Percentiles rank a stretch among this genome's conserved stretches.
Conservation (phyloP, 1,140 invertebrate species). For the Galendromus occidentalis region DNA sequence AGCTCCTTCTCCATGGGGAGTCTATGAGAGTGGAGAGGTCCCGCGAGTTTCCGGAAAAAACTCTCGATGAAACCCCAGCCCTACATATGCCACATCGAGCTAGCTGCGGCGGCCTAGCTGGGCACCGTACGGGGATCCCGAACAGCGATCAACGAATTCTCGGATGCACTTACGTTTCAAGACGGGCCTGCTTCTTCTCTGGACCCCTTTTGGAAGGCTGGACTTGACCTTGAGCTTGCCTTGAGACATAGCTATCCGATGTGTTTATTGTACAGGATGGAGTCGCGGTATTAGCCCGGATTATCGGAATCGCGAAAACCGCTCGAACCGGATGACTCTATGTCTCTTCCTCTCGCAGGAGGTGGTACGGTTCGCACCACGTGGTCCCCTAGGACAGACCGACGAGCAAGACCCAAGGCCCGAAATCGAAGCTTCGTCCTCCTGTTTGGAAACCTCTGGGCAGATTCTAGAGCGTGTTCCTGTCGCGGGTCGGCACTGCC, state of each 20-base stretch:
- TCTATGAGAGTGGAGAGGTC: neutral
- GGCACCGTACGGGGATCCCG: neutral
- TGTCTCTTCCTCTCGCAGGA: neutral
- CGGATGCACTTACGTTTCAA: neutral
- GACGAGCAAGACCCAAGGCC: no score
- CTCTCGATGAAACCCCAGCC: neutral
- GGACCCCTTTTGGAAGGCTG: neutral
- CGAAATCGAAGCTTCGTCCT: neutral
- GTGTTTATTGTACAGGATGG: neutral
- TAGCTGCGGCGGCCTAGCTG: neutral
- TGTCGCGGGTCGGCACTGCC: no score
- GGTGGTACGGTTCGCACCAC: neutral
- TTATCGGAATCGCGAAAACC: neutral
- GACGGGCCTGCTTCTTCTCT: neutral
- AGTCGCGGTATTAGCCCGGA: neutral
- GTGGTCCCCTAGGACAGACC: no score
- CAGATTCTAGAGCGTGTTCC: no score
- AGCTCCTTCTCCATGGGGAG: neutral
- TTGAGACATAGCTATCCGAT: neutral
- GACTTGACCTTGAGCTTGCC: neutral
- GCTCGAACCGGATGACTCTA: neutral
- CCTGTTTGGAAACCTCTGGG: no score
- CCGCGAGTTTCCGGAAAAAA: neutral
- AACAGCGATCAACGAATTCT: neutral
- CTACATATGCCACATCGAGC: neutral